Evolutionary conservation across 1,140 invertebrate genomes (phyloP).

Genomic region (Spodoptera frugiperda): DNA sequence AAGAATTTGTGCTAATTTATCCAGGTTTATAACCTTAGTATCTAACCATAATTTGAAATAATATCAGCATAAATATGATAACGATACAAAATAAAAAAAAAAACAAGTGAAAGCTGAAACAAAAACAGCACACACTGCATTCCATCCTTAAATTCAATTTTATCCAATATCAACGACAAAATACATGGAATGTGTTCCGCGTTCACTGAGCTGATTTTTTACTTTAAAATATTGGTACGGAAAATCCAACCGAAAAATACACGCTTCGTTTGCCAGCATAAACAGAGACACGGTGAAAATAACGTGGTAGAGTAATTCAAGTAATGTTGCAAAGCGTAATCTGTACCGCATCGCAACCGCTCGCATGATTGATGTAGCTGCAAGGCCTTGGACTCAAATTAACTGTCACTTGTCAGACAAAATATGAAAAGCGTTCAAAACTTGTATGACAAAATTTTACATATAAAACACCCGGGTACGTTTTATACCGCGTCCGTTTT

Average conservation of each 20-base stretch:
- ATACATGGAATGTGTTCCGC: too few relatives aligned
- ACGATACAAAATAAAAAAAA: too few relatives aligned
- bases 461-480: constrained; percentile 18
- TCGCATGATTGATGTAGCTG: constrained; percentile 49
- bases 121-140: too few relatives aligned
- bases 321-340: constrained; percentile 41
- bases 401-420: constrained; percentile 50
- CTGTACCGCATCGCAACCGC: constrained; percentile 37
- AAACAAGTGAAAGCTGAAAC: too few relatives aligned
- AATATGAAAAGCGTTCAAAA: constrained; percentile 46
- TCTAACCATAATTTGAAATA: too few relatives aligned
- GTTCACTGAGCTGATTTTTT: too few relatives aligned
- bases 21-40: too few relatives aligned
- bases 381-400: constrained; percentile 44
- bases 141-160: too few relatives aligned
- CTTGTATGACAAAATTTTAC: constrained; percentile 37
- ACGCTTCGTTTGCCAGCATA: background rate
- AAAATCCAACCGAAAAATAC: background rate
- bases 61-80: too few relatives aligned
- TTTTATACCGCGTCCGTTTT: constrained; percentile 22
- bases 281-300: constrained; percentile 8
- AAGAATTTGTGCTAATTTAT: too few relatives aligned
- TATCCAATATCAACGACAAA: too few relatives aligned
- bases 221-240: background rate
- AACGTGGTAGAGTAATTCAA: constrained; percentile 21